Conservation (phyloP, 2,113 vertebrate species). For the Herpetotheres cachinnans region DNA sequence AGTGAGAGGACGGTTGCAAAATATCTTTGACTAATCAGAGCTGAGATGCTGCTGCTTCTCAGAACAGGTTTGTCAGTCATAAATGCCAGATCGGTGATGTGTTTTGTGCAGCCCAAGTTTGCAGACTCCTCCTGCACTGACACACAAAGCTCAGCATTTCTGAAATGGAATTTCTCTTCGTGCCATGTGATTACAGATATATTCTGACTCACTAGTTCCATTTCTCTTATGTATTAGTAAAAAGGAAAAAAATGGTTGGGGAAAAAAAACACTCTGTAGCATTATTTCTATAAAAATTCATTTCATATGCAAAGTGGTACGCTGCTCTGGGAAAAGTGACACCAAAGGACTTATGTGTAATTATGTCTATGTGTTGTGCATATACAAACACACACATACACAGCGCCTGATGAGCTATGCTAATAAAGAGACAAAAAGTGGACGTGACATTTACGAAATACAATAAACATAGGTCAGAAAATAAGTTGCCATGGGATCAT, state of each 20-base stretch:
- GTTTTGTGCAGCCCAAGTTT: not conserved
- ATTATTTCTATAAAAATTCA: constrained; percentile 27
- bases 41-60: not conserved
- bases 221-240: not conserved
- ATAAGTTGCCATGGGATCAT: not conserved
- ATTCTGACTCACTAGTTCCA: constrained; percentile 14
- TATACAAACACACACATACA: not conserved
- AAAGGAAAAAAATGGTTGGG: not conserved
- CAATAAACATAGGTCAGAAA: constrained; percentile 42
- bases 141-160: not conserved
- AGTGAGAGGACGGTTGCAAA: not conserved
- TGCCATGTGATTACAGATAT: not conserved
- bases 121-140: not conserved
- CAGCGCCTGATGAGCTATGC: not conserved
- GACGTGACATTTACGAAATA: constrained; percentile 1
- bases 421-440: constrained; percentile 19
- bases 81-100: not conserved
- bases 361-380: constrained; percentile 34
- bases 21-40: not conserved
- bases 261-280: not conserved
- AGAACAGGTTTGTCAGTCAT: not conserved
- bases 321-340: not conserved
- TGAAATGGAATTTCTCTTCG: constrained; percentile 17
- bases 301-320: constrained; percentile 35
- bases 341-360: not conserved